Conservation (phyloP, 2,797 vertebrate genomes). For the Ambastaia sidthimunki region DNA sequence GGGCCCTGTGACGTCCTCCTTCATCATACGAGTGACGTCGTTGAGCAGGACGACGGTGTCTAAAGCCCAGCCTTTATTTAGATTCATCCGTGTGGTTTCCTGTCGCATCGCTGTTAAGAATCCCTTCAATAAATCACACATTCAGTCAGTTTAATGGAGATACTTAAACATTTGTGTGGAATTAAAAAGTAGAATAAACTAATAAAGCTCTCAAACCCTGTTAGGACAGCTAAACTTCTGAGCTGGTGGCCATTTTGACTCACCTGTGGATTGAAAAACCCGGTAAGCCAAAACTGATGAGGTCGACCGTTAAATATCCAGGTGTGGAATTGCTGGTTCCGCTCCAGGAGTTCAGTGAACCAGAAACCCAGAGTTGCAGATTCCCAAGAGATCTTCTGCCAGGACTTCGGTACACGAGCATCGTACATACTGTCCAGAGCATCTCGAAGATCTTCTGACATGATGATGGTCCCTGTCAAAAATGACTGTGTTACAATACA, state of each 20-base stretch:
- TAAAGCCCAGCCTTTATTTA: constrained; percentile 82
- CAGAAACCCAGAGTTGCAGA: constrained; percentile 86
- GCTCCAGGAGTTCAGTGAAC: constrained; percentile 86
- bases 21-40: constrained; percentile 87
- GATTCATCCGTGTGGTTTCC: constrained; percentile 82
- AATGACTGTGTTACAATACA: background rate
- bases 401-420: constrained; percentile 80
- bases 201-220: background rate
- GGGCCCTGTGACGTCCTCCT: constrained; percentile 78
- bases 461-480: constrained; percentile 81
- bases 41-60: constrained; percentile 82
- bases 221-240: background rate
- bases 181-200: background rate
- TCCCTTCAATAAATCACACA: constrained; percentile 67
- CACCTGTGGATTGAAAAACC: constrained; percentile 89
- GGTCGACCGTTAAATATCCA: constrained; percentile 81
- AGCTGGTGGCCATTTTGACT: background rate
- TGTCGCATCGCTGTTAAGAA: constrained; percentile 87
- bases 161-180: background rate
- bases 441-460: constrained; percentile 86
- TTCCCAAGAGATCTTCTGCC: constrained; percentile 86
- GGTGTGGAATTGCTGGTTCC: constrained; percentile 83
- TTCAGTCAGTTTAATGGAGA: background rate
- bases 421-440: constrained; percentile 84
- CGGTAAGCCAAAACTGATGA: constrained; percentile 85